A percentile compares a stretch with the other conserved stretches of the same genome.
Evolutionary conservation across 2,113 vertebrate species (phyloP).

Genomic region (Tragelaphus buxtoni): DNA sequence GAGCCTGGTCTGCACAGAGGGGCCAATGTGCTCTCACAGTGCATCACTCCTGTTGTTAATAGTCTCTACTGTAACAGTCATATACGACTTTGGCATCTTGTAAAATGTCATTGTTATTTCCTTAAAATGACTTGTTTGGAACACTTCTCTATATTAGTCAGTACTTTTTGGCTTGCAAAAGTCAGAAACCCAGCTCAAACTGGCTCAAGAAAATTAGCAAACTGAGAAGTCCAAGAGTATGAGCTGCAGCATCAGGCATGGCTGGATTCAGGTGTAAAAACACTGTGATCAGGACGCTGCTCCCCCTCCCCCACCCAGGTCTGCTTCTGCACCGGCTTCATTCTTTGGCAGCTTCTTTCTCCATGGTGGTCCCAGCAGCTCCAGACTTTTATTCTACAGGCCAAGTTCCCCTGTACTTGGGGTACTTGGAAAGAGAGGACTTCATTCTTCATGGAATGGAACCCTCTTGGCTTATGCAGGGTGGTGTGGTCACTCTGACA

Average conservation of each 20-base stretch:
- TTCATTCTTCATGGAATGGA: background rate
- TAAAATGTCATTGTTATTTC: constrained; percentile 9
- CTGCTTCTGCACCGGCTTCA: background rate
- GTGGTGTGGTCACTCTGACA: background rate
- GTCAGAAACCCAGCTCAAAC: background rate
- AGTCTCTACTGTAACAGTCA: background rate
- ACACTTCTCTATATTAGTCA: background rate
- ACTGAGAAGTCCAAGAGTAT: background rate
- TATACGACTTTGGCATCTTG: background rate
- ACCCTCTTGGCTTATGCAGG: background rate
- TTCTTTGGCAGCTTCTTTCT: background rate
- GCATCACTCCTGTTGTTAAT: background rate
- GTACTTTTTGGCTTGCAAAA: background rate
- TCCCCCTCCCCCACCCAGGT: background rate
- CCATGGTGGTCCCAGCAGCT: background rate
- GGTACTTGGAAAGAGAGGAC: background rate
- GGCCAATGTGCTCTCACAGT: background rate
- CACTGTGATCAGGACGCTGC: background rate
- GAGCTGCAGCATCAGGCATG: background rate
- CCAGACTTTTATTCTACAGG: background rate
- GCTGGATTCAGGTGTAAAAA: background rate
- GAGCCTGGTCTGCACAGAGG: background rate
- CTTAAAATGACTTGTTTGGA: background rate
- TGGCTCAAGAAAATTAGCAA: background rate
- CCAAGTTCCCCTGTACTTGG: background rate